Evolutionary conservation across 1,140 invertebrate genomes (phyloP).

Genomic region (Drosophila funebris): DNA sequence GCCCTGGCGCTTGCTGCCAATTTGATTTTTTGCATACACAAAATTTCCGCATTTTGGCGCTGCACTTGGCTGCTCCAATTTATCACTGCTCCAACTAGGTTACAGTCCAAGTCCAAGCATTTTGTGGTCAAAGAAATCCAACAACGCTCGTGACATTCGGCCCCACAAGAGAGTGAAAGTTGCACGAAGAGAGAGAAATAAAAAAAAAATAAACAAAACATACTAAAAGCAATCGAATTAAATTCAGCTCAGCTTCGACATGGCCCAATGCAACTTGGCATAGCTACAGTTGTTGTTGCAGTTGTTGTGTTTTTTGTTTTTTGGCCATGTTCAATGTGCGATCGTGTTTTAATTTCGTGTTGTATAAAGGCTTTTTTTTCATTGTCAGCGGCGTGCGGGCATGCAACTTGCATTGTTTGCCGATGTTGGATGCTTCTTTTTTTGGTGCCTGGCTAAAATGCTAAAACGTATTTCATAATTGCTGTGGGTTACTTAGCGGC

Average conservation of each 20-base stretch:
- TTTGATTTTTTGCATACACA: conserved; percentile 25
- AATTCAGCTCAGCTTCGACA: conserved; percentile 79
- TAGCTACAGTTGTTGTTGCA: conserved; percentile 27
- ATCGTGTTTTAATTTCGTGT: conserved; percentile 82
- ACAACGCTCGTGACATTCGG: conserved; percentile 65
- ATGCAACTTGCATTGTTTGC: conserved; percentile 63
- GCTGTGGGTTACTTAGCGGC: conserved; percentile 41
- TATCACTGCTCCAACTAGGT: conserved; percentile 50
- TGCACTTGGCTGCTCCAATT: conserved; percentile 72
- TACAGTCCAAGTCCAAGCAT: conserved; percentile 40
- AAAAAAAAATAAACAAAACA: conserved; percentile 25
- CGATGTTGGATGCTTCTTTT: conserved; percentile 45
- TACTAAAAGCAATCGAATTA: conserved; percentile 54
- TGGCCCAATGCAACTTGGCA: conserved; percentile 67
- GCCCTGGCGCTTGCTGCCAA: conserved; percentile 18
- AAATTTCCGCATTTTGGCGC: conserved; percentile 71
- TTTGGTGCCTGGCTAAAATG: conserved; percentile 54
- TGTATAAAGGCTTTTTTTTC: conserved; percentile 70
- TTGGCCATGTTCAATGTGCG: conserved; percentile 66
- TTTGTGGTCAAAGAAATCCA: conserved; percentile 44
- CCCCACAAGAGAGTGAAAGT: conserved; percentile 78
- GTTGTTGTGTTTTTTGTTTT: conserved; percentile 28
- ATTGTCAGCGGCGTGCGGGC: conserved; percentile 78
- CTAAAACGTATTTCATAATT: conserved; percentile 80
- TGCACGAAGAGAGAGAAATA: conserved; percentile 57